These are phyloP conservation scores for Trigoniulus corallinus DNA, from an alignment of 1,140 invertebrate genomes.

Conservation along the genomic window DNA sequence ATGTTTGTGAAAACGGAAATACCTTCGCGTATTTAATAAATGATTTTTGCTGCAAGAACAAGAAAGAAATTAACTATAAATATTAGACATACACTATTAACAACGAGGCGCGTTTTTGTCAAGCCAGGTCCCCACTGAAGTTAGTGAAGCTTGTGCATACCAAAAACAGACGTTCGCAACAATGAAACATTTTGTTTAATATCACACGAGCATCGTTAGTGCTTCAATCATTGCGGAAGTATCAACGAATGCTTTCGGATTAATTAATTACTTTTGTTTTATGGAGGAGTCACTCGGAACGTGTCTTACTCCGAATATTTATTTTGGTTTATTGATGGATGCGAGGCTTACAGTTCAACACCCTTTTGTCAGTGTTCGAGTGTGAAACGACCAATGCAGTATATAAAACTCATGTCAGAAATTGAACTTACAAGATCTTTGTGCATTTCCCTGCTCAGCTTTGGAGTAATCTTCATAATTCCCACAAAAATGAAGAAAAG, in stretches of 20 bases:
- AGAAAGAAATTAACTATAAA: constrained; percentile 4
- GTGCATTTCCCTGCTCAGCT: constrained; percentile 84
- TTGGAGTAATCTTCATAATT: constrained; percentile 74
- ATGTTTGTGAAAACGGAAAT: constrained; percentile 64
- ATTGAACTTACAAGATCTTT: constrained; percentile 84
- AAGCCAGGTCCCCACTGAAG: too few species aligned
- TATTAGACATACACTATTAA: neutral
- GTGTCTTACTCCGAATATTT: too few species aligned
- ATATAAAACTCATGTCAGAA: neutral
- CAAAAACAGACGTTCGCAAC: too few species aligned
- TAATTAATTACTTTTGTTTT: too few species aligned
- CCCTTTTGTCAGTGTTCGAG: neutral
- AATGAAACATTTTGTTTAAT: too few species aligned
- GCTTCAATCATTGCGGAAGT: too few species aligned
- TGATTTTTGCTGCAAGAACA: constrained; percentile 71
- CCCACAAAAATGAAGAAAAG: constrained; percentile 93
- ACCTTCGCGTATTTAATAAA: constrained; percentile 95
- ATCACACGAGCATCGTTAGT: too few species aligned
- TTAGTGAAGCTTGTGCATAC: too few species aligned
- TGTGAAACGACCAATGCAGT: neutral
- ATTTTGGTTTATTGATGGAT: neutral
- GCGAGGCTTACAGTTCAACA: neutral
- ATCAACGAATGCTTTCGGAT: too few species aligned
- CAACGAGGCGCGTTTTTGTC: too few species aligned
- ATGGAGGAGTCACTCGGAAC: too few species aligned